These are phyloP conservation scores for Alligator mississippiensis DNA, from an alignment of 2,113 vertebrate genomes.

Conservation along the genomic window DNA sequence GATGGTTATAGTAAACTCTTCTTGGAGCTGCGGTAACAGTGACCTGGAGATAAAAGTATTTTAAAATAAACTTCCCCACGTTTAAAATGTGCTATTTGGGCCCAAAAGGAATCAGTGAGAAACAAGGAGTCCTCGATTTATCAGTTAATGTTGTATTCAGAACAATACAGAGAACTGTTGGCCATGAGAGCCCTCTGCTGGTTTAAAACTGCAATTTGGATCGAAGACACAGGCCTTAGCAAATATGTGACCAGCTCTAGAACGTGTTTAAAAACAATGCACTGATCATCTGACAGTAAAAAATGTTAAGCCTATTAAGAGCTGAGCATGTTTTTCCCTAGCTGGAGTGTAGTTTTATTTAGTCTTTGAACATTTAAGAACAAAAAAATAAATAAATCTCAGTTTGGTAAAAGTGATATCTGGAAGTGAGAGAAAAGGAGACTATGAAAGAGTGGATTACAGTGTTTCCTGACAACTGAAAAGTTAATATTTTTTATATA, in stretches of 20 bases:
- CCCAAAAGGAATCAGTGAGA: neutral
- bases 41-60: slow-evolving; percentile 53
- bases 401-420: neutral
- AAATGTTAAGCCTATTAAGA: neutral
- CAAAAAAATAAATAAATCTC: neutral
- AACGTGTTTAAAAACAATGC: neutral
- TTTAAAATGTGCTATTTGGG: neutral
- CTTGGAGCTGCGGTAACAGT: slow-evolving; percentile 47
- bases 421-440: neutral
- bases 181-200: slow-evolving; percentile 22
- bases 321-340: neutral
- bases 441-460: neutral
- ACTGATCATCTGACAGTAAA: neutral
- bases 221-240: neutral
- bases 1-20: neutral
- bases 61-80: neutral
- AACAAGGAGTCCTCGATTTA: neutral
- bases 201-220: neutral
- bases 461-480: neutral
- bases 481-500: neutral
- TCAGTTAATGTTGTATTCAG: neutral
- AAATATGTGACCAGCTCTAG: neutral
- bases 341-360: neutral
- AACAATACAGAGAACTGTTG: neutral
- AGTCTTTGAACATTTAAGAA: neutral